A percentile compares a stretch with the other conserved stretches of the same genome.
phyloP scores from a whole-genome alignment of 1,140 invertebrate species.

The Drosophila punjabiensis region DNA sequence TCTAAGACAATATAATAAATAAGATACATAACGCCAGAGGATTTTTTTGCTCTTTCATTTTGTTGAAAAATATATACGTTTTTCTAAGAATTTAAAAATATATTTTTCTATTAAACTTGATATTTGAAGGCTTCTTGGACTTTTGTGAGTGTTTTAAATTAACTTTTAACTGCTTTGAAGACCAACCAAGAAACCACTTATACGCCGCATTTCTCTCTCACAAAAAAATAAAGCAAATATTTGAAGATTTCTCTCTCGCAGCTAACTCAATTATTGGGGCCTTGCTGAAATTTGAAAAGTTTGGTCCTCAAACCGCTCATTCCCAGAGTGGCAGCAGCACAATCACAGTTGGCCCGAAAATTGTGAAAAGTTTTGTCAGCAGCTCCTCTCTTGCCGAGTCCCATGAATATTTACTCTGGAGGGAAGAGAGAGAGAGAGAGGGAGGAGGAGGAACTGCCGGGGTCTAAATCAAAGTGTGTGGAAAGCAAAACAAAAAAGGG shows the following conservation, averaged over 20 bases:
- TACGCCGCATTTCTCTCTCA: not conserved
- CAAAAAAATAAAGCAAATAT: not conserved
- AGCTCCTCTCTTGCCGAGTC: conserved; percentile 1
- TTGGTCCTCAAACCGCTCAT: not conserved
- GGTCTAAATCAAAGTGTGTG: conserved; percentile 57
- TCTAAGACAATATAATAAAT: not conserved
- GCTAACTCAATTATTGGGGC: conserved; percentile 46
- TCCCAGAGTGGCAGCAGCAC: not conserved
- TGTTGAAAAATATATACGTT: not conserved
- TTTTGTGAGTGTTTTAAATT: not conserved
- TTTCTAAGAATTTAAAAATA: not conserved
- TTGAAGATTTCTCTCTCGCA: not conserved
- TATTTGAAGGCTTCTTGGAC: not conserved
- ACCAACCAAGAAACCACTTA: not conserved
- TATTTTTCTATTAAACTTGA: not conserved
- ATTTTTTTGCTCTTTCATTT: too few relatives aligned
- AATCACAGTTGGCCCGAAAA: conserved; percentile 51
- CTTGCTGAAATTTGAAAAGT: conserved; percentile 37
- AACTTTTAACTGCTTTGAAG: not conserved
- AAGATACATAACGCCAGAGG: not conserved
- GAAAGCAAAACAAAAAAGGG: conserved; percentile 43
- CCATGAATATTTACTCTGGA: conserved; percentile 45
- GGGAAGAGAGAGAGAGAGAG: not conserved
- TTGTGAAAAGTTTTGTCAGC: conserved; percentile 33
- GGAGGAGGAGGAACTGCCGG: not conserved